Percentiles rank a stretch among this genome's conserved stretches.
Evolutionary conservation across 2,797 vertebrate genomes (phyloP).

Genomic region (Gymnothorax javanicus): DNA sequence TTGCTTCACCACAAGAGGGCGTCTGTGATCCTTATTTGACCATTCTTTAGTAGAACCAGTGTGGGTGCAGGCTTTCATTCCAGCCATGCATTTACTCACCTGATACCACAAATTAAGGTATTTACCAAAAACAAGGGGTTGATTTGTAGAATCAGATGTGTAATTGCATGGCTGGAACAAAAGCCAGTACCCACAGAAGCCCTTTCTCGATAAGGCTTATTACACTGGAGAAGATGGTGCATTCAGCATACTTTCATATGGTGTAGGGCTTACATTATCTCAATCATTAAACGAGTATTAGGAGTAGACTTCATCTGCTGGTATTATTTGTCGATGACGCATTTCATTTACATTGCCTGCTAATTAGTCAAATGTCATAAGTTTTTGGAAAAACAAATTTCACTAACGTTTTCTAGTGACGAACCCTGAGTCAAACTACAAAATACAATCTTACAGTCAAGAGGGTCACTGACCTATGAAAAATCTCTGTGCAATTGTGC

Average conservation of each 20-base stretch:
- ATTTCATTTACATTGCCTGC: background rate
- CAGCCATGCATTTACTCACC: too few species aligned
- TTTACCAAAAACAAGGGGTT: too few species aligned
- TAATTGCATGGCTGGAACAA: too few species aligned
- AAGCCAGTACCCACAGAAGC: too few species aligned
- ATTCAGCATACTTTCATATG: background rate
- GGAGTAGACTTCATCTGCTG: background rate
- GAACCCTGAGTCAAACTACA: background rate
- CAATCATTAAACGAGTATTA: background rate
- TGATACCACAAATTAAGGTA: too few species aligned
- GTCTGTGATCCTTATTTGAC: conserved; percentile 38
- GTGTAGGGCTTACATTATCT: background rate
- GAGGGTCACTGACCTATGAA: background rate
- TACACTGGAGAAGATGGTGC: too few species aligned
- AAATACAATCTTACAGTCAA: background rate
- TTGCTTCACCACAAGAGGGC: conserved; percentile 47
- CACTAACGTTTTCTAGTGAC: background rate
- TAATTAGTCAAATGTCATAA: background rate
- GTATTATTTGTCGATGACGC: background rate
- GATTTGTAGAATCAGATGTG: too few species aligned
- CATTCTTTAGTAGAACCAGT: background rate
- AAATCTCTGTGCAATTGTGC: background rate
- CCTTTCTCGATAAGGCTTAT: too few species aligned
- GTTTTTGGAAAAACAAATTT: background rate
- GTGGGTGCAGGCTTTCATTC: too few species aligned